A percentile compares a stretch with the other conserved stretches of the same genome.
Conservation (phyloP, 2,113 vertebrate species). For the Anser cygnoides region DNA sequence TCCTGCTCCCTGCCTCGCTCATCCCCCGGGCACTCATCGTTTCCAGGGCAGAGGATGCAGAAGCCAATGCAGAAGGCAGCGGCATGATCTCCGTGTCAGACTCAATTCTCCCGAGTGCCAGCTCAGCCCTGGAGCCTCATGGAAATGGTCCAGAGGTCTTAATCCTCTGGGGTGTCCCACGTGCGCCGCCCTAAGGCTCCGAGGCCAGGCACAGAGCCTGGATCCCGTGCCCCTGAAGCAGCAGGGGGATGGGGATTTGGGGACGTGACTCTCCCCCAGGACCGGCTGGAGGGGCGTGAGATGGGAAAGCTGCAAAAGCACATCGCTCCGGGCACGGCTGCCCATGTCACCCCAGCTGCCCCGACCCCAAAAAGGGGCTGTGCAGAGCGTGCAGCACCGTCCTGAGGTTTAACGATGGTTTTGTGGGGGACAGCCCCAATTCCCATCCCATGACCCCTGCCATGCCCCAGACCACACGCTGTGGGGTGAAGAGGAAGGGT, state of each 20-base stretch:
- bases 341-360: not conserved
- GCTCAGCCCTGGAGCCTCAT: conserved; percentile 34
- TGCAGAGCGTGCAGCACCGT: accelerated
- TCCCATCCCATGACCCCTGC: not conserved
- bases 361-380: accelerated
- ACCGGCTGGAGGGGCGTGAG: accelerated
- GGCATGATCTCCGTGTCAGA: conserved; percentile 33
- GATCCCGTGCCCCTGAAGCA: not conserved
- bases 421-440: not conserved
- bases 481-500: not conserved
- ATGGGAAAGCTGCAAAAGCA: not conserved
- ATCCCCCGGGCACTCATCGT: accelerated
- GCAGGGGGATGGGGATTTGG: accelerated
- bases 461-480: accelerated
- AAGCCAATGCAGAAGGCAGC: conserved; percentile 8
- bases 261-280: accelerated
- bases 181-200: not conserved
- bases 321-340: accelerated
- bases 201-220: not conserved
- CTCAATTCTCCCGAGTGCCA: conserved; percentile 30
- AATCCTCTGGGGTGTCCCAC: not conserved
- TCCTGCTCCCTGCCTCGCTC: not conserved
- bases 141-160: conserved; percentile 33
- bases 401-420: accelerated
- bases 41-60: conserved; percentile 17